Conservation (phyloP, 1,140 invertebrate species). For the Carposina sasakii region DNA sequence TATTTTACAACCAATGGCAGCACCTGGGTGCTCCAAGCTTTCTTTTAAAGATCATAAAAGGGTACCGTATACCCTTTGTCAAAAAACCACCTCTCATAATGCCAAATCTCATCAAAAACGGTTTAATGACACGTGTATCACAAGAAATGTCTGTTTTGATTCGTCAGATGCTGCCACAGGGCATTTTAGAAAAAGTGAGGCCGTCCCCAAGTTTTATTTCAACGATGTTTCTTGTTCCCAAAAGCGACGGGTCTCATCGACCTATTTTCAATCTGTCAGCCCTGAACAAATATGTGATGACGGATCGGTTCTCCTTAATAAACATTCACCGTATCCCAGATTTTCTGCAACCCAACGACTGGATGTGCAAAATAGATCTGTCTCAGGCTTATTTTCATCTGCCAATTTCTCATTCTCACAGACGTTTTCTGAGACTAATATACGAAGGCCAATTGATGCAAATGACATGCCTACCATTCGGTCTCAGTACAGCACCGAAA, state of each 20-base stretch:
- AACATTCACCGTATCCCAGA: too few relatives aligned
- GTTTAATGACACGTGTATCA: background rate
- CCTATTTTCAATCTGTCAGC: slow-evolving; percentile 37
- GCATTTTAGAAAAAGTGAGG: slow-evolving; percentile 6
- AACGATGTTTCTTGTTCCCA: slow-evolving; percentile 24
- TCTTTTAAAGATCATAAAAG: background rate
- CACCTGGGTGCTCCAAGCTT: background rate
- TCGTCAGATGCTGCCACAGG: slow-evolving; percentile 11
- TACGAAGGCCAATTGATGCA: too few relatives aligned
- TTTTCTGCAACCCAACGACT: too few relatives aligned
- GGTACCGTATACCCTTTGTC: background rate
- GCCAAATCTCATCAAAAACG: background rate
- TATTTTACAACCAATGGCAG: background rate
- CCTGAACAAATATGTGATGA: slow-evolving; percentile 27
- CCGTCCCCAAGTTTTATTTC: slow-evolving; percentile 29
- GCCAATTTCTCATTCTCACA: too few relatives aligned
- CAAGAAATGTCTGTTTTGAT: background rate
- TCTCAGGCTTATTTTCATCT: too few relatives aligned
- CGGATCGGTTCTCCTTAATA: slow-evolving; percentile 30
- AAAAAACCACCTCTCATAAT: background rate
- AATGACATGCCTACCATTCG: slow-evolving; percentile 3
- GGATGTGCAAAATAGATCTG: too few relatives aligned
- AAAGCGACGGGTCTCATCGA: slow-evolving; percentile 11
- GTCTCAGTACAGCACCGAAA: background rate
- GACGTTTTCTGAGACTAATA: too few relatives aligned